phyloP scores from a whole-genome alignment of 2,888 invertebrate species.

The Mamestra brassicae region DNA sequence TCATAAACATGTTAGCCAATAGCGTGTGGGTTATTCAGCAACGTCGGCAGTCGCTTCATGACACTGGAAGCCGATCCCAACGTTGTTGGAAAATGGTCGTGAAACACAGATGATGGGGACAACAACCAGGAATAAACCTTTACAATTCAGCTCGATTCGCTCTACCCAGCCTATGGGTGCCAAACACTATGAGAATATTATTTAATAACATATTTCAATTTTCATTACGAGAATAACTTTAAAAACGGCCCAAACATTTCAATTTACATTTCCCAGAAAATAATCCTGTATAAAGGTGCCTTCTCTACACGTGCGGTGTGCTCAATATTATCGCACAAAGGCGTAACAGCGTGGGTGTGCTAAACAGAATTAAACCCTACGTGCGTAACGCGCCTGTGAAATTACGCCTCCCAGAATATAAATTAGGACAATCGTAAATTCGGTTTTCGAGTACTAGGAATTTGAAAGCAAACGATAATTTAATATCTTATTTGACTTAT shows the following conservation, averaged over 20 bases:
- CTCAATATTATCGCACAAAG: slow-evolving; percentile 21
- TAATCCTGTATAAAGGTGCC: neutral
- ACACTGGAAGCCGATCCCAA: too few relatives aligned
- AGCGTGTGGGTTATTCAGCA: too few relatives aligned
- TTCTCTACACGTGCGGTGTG: slow-evolving; percentile 7
- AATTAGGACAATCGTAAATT: slow-evolving; percentile 39
- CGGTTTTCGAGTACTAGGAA: slow-evolving; percentile 4
- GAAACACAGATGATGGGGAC: too few relatives aligned
- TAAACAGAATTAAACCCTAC: slow-evolving; percentile 31
- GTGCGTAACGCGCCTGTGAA: slow-evolving; percentile 26
- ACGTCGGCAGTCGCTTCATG: too few relatives aligned
- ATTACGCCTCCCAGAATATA: slow-evolving; percentile 11
- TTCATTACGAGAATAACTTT: neutral
- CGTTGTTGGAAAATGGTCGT: too few relatives aligned
- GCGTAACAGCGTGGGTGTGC: slow-evolving; percentile 1
- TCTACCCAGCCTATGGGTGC: too few relatives aligned
- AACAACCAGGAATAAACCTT: too few relatives aligned
- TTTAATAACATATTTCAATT: neutral
- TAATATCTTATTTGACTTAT: neutral
- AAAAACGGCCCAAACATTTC: neutral
- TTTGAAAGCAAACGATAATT: slow-evolving; percentile 4
- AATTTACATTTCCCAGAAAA: slow-evolving; percentile 2
- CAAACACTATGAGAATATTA: neutral
- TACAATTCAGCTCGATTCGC: too few relatives aligned
- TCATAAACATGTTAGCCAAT: neutral